phyloP scores from a whole-genome alignment of 2,888 invertebrate genomes.

The Thera britannica region DNA sequence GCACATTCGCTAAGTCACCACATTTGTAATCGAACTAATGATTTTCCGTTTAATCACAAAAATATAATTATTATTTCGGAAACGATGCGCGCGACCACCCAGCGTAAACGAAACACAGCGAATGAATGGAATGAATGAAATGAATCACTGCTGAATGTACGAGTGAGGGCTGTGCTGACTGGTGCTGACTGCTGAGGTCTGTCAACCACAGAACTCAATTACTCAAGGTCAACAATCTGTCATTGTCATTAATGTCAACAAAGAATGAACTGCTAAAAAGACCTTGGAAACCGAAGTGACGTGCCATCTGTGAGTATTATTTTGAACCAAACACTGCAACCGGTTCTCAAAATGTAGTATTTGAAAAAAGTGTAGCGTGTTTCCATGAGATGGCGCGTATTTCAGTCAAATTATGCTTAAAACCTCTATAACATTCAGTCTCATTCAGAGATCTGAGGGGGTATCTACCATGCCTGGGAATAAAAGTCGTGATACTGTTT shows the following conservation, averaged over 20 bases:
- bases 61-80: conserved; percentile 1
- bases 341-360: no score
- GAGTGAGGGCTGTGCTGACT: no score
- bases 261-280: no score
- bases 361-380: not conserved
- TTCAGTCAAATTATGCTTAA: not conserved
- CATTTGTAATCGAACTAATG: conserved; percentile 25
- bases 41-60: conserved; percentile 1
- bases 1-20: conserved; percentile 32
- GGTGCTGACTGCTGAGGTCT: no score
- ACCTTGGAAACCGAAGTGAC: no score
- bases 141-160: not conserved
- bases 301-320: not conserved
- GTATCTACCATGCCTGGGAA: no score
- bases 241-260: no score
- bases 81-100: not conserved
- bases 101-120: conserved; percentile 5
- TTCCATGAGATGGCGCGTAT: conserved; percentile 1
- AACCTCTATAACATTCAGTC: no score
- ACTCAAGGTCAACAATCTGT: no score
- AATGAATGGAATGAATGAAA: conserved; percentile 8
- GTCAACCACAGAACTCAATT: no score
- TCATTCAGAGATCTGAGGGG: no score
- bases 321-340: not conserved
- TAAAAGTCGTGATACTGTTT: no score